Base-by-base conservation (phyloP, 2,113 vertebrate species). In the Erinaceus europaeus region DNA sequence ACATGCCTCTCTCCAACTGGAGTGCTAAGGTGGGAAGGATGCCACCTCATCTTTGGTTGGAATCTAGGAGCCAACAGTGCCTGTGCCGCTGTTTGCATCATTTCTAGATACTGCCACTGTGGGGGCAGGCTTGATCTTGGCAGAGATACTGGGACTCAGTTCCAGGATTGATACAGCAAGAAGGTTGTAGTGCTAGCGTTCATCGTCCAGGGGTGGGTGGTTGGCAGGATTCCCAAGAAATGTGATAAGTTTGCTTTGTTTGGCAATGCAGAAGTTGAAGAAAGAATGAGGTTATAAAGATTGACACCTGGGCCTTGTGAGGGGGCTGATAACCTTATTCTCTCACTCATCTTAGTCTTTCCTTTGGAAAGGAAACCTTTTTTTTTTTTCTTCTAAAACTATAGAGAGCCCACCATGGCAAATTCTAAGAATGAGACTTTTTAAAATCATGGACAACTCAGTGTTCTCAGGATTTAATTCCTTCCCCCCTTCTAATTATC, bases 401-500 rank as follows among this genome's bases (percentile, higher is more conserved):
- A 27, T 57, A 27, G 40, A n/a, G 78, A 84, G 65, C 76, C 75
- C 40, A 53, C 29, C 36, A 55, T 79, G 62, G 6, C 42, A 44
- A 62, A 0, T 90, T 75, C 69, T 87, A 75, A 64, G 82, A 90
- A 91, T 36, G 50, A 77, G 75, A 67, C 52, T 72, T 67, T 81
- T 53, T n/a, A n/a, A 79, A 92, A 80, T 92, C 90, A 36, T 40
- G 48, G 84, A 38, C n/a, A 76, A 40, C n/a, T 90, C 27, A 20
- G 64, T 71, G 86, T 75, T 84, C 42, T 84, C 36, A 82, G 61
- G 93, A 81, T 88, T 92, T 92, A 50, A 86, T 88, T 86, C 90
- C 42, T 84, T 92, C 93, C 72, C 34, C 69, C 84, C 55, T 89
- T 91, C 44, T 91, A 91, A 92, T 93, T 92, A 88, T 91, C 91